These are phyloP conservation scores for Eolophus roseicapilla DNA, from an alignment of 2,113 vertebrate species.

Conservation along the genomic window DNA sequence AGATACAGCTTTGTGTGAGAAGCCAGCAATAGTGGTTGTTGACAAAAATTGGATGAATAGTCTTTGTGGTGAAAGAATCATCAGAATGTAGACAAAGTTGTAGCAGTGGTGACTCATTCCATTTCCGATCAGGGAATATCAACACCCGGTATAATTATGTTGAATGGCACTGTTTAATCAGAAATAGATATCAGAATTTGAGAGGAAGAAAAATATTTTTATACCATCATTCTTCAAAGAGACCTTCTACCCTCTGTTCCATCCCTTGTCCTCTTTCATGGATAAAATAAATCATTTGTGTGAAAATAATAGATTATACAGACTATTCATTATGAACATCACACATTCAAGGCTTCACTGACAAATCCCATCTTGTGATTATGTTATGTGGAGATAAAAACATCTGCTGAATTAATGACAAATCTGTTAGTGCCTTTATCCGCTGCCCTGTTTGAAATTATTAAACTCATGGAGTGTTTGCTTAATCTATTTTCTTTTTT, in stretches of 20 bases:
- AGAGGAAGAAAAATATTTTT: not conserved
- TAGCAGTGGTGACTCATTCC: not conserved
- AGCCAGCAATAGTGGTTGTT: not conserved
- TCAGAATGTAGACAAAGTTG: not conserved
- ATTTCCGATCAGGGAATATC: not conserved
- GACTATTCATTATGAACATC: slow-evolving; percentile 51
- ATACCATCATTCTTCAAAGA: not conserved
- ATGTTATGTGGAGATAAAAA: slow-evolving; percentile 67
- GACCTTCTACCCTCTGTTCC: not conserved
- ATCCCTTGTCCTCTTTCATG: not conserved
- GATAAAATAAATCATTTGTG: slow-evolving; percentile 17
- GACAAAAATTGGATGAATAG: not conserved
- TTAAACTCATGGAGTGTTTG: slow-evolving; percentile 76
- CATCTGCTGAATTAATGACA: slow-evolving; percentile 73
- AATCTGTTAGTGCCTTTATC: slow-evolving; percentile 66
- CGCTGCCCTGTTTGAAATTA: slow-evolving; percentile 71
- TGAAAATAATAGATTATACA: slow-evolving; percentile 46
- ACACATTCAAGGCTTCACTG: slow-evolving; percentile 39
- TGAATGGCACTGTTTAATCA: not conserved
- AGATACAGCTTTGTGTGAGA: not conserved
- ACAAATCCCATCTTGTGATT: slow-evolving; percentile 66
- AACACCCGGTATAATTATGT: not conserved
- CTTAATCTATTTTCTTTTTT: slow-evolving; percentile 79
- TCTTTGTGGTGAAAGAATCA: not conserved
- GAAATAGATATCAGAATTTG: not conserved